Base-by-base conservation (phyloP, 2,888 invertebrate genomes). In the Ophioninae sp. region DNA sequence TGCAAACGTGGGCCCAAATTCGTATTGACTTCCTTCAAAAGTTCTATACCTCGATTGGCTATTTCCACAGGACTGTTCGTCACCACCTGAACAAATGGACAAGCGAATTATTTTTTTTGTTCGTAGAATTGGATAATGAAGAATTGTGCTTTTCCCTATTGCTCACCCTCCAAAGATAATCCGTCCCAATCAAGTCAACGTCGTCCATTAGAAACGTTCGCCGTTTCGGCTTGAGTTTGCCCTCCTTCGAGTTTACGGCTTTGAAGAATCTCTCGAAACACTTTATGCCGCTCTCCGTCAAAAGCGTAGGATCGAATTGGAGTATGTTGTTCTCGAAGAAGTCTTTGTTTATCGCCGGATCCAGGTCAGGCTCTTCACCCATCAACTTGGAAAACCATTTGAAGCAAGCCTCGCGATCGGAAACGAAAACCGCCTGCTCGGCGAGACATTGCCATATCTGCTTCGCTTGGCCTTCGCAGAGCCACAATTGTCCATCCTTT, bases 321-420 rank as follows among this genome's bases (percentile, higher is more conserved):
- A 99, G 95, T 88, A 99, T 96, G 91, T 99, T 98, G 90, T 97
- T 96, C 93, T 98, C 97, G 94, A 99, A 99, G 94, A 99, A 99
- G 93, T 98, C 98, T 92, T 97, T 96, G 90, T 98, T 98, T 79
- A 99, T 98, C 88, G 98, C 98, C 0, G 99, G 99, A 93, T 99
- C 99, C 77, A 99, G 94, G 93, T 99, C 99, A 0, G 99, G 98
- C 91, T 99, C 99, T 88, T 99, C 99, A 22, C 97, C 97, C 98
- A 98, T 98, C 58, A 98, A 93, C 93, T 99, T 99, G 59, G 98
- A 98, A 94, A 99, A 99, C 99, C 99, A 99, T 89, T 98, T 97
- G 93, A 99, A 99, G 93, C 99, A 99, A 51, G 98, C 98, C 93
- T 99, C 99, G 59, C 99, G 95, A 93, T 99, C 99, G 0, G 96